A percentile compares a stretch with the other conserved stretches of the same genome.
Evolutionary conservation across 1,140 invertebrate genomes (phyloP).

Genomic region (Pinna nobilis): DNA sequence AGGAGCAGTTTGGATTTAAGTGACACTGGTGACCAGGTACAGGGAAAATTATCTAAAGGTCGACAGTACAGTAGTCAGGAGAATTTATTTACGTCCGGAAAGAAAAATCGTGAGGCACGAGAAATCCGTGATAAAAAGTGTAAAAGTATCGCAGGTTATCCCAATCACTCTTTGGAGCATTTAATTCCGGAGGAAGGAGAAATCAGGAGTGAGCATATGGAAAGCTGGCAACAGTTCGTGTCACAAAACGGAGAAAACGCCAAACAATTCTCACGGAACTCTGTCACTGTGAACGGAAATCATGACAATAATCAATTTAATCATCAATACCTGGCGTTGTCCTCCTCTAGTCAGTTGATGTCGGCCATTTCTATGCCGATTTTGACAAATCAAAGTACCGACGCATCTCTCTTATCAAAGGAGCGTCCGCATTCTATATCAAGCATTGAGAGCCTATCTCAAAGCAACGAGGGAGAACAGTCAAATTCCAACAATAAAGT

Average conservation of each 20-base stretch:
- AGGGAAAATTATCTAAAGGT: slow-evolving; percentile 42
- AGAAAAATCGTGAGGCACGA: slow-evolving; percentile 3
- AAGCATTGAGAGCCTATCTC: slow-evolving; percentile 44
- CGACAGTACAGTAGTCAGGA: slow-evolving; percentile 57
- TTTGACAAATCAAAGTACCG: slow-evolving; percentile 26
- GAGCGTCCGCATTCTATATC: slow-evolving; percentile 54
- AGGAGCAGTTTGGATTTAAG: slow-evolving; percentile 58
- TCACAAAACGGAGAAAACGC: slow-evolving; percentile 8
- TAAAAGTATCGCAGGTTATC: slow-evolving; percentile 39
- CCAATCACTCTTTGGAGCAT: slow-evolving; percentile 19
- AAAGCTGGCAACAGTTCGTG: slow-evolving; percentile 14
- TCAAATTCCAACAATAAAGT: slow-evolving; percentile 12
- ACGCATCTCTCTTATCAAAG: slow-evolving; percentile 29
- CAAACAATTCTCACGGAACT: slow-evolving; percentile 28
- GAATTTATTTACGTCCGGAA: slow-evolving; percentile 40
- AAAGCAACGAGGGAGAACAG: slow-evolving; percentile 27
- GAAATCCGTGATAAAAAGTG: slow-evolving; percentile 32
- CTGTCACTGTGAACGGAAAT: slow-evolving; percentile 28
- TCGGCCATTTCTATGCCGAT: slow-evolving; percentile 38
- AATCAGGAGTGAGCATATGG: slow-evolving; percentile 8
- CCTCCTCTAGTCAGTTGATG: slow-evolving; percentile 8
- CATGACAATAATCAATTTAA: slow-evolving; percentile 4
- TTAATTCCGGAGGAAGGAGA: slow-evolving; percentile 40
- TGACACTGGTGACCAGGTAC: slow-evolving; percentile 35
- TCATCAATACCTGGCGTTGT: slow-evolving; percentile 10